A percentile compares a stretch with the other conserved stretches of the same genome.
Evolutionary conservation across 2,888 invertebrate species (phyloP).

Genomic region (Athalia rosae): DNA sequence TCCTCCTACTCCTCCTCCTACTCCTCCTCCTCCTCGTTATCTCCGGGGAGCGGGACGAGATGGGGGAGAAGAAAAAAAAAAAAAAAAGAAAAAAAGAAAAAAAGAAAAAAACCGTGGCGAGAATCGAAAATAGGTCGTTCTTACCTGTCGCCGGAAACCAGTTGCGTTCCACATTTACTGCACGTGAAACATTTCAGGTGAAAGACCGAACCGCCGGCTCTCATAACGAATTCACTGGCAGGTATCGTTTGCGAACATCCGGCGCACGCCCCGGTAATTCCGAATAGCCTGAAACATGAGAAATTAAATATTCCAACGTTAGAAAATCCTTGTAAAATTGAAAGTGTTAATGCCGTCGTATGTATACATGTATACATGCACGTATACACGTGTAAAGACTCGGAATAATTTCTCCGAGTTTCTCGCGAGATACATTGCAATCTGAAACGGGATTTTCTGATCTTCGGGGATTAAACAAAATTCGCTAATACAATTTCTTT

Average conservation of each 20-base stretch:
- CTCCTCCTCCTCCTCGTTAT: no score
- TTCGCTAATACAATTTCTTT: neutral
- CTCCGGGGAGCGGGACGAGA: no score
- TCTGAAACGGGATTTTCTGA: neutral
- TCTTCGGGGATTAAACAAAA: conserved; percentile 12
- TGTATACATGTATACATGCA: no score
- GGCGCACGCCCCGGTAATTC: conserved; percentile 91
- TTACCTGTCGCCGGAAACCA: conserved; percentile 93
- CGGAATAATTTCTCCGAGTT: neutral
- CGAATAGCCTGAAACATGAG: conserved; percentile 86
- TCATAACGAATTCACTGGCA: conserved; percentile 94
- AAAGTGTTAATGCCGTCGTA: neutral
- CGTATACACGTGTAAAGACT: no score
- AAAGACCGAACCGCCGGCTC: conserved; percentile 87
- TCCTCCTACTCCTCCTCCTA: no score
- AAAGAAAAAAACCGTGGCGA: conserved; percentile 17
- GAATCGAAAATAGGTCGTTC: neutral
- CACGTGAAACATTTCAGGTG: conserved; percentile 97
- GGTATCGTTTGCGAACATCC: conserved; percentile 95
- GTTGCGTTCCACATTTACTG: conserved; percentile 92
- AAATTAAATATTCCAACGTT: neutral
- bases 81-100: no score
- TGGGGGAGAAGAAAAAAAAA: no score
- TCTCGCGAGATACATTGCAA: neutral
- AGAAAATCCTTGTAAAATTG: neutral